These are phyloP conservation scores for Himalopsyche anomala DNA, from an alignment of 2,888 invertebrate genomes.

Conservation along the genomic window DNA sequence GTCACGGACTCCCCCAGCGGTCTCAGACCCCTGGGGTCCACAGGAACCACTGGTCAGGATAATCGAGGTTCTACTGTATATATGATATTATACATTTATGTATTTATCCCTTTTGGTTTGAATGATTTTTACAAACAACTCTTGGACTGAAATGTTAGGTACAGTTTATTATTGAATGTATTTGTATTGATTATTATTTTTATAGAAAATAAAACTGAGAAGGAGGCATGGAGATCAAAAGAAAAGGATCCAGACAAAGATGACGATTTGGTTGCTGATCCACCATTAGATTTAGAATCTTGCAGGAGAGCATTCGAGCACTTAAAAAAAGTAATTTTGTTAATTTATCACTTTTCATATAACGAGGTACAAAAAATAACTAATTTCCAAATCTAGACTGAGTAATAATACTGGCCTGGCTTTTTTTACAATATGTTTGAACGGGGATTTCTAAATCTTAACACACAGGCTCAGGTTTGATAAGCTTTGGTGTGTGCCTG, in stretches of 20 bases:
- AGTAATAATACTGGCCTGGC: not conserved
- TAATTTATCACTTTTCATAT: not conserved
- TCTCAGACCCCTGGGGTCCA: too few species aligned
- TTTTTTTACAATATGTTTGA: too few species aligned
- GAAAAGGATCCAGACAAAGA: constrained; percentile 93
- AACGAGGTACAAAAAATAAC: too few species aligned
- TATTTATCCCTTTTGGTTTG: too few species aligned
- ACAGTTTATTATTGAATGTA: not conserved
- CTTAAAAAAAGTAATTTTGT: constrained; percentile 72
- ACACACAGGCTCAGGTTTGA: too few species aligned
- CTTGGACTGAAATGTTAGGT: not conserved
- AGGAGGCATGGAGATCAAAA: constrained; percentile 84
- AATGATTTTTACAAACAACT: too few species aligned
- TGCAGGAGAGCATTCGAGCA: constrained; percentile 83
- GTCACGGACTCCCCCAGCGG: too few species aligned
- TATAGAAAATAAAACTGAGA: constrained; percentile 70
- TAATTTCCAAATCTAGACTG: not conserved
- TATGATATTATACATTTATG: too few species aligned
- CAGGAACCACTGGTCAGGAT: too few species aligned
- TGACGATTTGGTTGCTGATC: constrained; percentile 83
- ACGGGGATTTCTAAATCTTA: too few species aligned
- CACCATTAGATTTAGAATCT: constrained; percentile 83
- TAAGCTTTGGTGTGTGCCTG: too few species aligned
- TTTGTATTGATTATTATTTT: not conserved
- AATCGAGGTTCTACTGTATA: too few species aligned